Evolutionary conservation across 2,797 vertebrate species (phyloP), one percentile per base, ranked within the genome.

Genomic region (Apogon hyalosoma): DNA sequence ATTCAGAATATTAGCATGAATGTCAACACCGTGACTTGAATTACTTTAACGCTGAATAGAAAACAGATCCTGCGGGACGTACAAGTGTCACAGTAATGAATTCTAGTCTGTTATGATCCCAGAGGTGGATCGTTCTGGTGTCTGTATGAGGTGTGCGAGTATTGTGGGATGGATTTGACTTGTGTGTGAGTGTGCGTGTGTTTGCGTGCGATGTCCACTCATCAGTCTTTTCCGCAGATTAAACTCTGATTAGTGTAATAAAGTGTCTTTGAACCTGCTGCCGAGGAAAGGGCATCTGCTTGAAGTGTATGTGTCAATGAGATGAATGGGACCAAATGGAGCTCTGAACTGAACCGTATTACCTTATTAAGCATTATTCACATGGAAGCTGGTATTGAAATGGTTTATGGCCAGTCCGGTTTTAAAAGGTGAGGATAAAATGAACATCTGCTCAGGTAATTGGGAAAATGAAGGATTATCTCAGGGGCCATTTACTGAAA

Each of bases 211-310:
- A 38, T 40, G 65, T 70, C 74, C 79, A 70, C 79, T 59, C 47
- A 42, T 75, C 55, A 49, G 11, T 7, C 15, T 42, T 70, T 33
- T 9, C 40, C 41, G 21, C 33, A 12, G 18, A 79, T 36, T 46
- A 67, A 39, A 48, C 45, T 50, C 16, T 57, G 56, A 82, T 78
- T 63, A 54, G 41, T 7, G 47, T 70, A 77, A 79, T 73, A 31
- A 77, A 79, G 73, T 64, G 55, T 15, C 60, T 70, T 73, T 56
- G 47, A 67, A 61, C 46, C 13, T 18, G 28, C 36, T 43, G 31
- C 2, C 52, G 19, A 38, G 38, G 40, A 9, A 11, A 53, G 40
- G 60, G 40, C 7, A 0, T 63, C 14, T 16, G 47, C 49, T 28
- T 57, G 18, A 39, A 43, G 55, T 59, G 45, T 28, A 36, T 31